Evolutionary conservation across 2,888 invertebrate genomes (phyloP).

Genomic region (Hyles lineata): DNA sequence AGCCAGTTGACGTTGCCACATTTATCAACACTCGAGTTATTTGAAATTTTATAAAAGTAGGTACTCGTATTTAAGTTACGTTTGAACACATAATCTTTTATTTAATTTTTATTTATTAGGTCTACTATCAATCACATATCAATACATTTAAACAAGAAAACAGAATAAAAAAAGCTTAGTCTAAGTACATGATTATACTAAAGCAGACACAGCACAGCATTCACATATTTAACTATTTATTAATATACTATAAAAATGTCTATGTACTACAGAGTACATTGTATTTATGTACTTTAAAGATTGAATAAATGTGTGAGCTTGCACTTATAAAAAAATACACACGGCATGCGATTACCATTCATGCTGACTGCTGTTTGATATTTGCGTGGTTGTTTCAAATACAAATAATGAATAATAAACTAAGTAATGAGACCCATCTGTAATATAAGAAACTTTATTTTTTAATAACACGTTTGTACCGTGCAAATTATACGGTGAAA

Average conservation of each 20-base stretch:
- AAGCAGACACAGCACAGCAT: too few relatives aligned
- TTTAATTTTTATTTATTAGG: too few relatives aligned
- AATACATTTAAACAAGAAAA: too few relatives aligned
- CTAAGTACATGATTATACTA: too few relatives aligned
- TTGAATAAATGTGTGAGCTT: neutral
- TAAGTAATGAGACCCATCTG: constrained; percentile 3
- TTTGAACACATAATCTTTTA: too few relatives aligned
- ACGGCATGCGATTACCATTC: neutral
- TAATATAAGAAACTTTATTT: neutral
- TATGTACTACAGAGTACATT: too few relatives aligned
- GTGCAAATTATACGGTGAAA: constrained; percentile 12
- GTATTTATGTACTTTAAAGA: neutral
- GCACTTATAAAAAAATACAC: neutral
- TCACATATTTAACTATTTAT: too few relatives aligned
- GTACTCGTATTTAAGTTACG: too few relatives aligned
- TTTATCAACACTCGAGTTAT: neutral
- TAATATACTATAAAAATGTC: too few relatives aligned
- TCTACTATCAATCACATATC: too few relatives aligned
- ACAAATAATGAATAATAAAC: constrained; percentile 1
- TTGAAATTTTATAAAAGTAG: neutral
- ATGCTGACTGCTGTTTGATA: neutral
- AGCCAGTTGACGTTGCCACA: neutral
- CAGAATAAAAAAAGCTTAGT: too few relatives aligned
- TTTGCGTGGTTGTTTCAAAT: constrained; percentile 7
- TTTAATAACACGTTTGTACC: neutral